A percentile compares a stretch with the other conserved stretches of the same genome.
phyloP scores from a whole-genome alignment of 1,140 invertebrate genomes.

The Contarinia nasturtii region DNA sequence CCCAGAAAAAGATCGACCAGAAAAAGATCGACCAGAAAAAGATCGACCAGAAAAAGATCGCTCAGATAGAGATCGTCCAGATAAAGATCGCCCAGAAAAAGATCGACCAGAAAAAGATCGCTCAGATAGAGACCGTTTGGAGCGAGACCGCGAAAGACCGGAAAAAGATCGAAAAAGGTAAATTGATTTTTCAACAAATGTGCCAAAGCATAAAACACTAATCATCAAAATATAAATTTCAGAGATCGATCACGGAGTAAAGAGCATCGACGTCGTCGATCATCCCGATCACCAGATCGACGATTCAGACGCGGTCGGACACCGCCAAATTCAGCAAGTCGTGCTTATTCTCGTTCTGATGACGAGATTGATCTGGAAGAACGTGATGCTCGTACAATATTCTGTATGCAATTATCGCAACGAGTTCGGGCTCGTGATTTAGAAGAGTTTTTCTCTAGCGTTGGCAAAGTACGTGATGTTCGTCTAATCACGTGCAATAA shows the following conservation, averaged over 20 bases:
- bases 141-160: no score
- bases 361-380: constrained; percentile 91
- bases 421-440: constrained; percentile 86
- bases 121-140: no score
- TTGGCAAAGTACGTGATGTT: constrained; percentile 97
- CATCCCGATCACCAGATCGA: constrained; percentile 11
- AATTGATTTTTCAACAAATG: no score
- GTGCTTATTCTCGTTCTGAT: no score
- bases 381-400: constrained; percentile 92
- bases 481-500: constrained; percentile 98
- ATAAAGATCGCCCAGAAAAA: no score
- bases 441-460: constrained; percentile 97
- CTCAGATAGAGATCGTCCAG: no score
- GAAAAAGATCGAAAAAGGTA: no score
- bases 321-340: constrained; percentile 12
- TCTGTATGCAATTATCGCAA: constrained; percentile 93
- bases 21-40: no score
- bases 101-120: no score
- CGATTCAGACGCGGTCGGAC: constrained; percentile 14
- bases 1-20: no score
- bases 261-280: constrained; percentile 11
- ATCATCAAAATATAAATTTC: background rate
- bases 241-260: background rate
- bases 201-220: no score
- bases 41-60: no score